Evolutionary conservation across 1,140 invertebrate species (phyloP).

Genomic region (Drosophila rhopaloa): DNA sequence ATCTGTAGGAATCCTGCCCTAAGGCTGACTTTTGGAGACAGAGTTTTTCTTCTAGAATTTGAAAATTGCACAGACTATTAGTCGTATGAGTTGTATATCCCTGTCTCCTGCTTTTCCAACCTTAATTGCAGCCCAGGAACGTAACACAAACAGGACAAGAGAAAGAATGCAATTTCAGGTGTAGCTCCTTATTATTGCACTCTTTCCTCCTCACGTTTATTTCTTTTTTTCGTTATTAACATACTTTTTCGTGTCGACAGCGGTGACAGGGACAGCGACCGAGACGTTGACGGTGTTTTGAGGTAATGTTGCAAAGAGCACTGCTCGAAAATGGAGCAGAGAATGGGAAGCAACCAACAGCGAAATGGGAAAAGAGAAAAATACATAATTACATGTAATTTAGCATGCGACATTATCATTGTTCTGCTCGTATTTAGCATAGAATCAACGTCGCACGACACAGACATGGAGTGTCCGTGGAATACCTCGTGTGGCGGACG

Average conservation of each 20-base stretch:
- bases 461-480: constrained; percentile 9
- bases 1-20: not conserved
- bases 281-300: constrained; percentile 44
- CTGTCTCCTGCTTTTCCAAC: constrained; percentile 1
- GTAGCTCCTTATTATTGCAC: constrained; percentile 9
- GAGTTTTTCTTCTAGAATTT: not conserved
- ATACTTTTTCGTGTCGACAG: constrained; percentile 15
- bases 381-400: constrained; percentile 83
- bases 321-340: not conserved
- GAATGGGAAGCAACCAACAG: constrained; percentile 27
- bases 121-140: constrained; percentile 10
- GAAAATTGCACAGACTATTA: not conserved
- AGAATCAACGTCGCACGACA: constrained; percentile 53
- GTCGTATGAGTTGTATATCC: no score
- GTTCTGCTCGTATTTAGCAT: constrained; percentile 73
- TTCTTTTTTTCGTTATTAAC: constrained; percentile 34
- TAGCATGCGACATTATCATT: constrained; percentile 83
- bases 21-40: not conserved
- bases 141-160: constrained; percentile 6
- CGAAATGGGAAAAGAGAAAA: constrained; percentile 48
- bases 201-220: constrained; percentile 2
- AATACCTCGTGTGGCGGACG: constrained; percentile 23
- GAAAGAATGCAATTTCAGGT: constrained; percentile 29
- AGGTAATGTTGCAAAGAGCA: constrained; percentile 33
- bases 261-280: constrained; percentile 22